Conservation (phyloP, 2,797 vertebrate genomes). For the Lateolabrax maculatus region DNA sequence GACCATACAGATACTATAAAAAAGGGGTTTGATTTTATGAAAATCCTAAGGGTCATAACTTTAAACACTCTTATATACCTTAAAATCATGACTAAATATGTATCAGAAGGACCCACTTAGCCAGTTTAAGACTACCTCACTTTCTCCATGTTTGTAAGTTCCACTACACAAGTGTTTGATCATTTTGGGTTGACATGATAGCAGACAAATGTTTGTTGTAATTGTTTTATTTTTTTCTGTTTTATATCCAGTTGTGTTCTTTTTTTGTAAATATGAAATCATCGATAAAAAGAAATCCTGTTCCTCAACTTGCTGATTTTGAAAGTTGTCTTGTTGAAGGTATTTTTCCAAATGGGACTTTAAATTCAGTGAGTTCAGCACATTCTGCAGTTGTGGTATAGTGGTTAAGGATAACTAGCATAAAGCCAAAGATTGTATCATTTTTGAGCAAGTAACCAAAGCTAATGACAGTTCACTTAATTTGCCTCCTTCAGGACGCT, state of each 20-base stretch:
- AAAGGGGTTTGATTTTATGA: background rate
- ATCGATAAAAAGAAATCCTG: conserved; percentile 13
- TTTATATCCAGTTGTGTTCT: conserved; percentile 29
- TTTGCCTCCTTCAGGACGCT: conserved; percentile 4
- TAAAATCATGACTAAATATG: background rate
- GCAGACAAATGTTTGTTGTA: conserved; percentile 38
- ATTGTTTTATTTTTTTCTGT: conserved; percentile 49
- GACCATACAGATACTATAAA: background rate
- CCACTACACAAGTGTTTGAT: background rate
- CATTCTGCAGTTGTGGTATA: conserved; percentile 27
- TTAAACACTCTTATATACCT: background rate
- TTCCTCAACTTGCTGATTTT: background rate
- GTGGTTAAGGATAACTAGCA: conserved; percentile 45
- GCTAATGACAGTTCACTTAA: background rate
- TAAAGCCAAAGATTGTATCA: conserved; percentile 2
- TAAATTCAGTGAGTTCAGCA: background rate
- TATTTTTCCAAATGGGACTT: background rate
- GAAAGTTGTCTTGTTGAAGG: background rate
- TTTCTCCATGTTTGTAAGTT: background rate
- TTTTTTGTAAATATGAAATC: conserved; percentile 37
- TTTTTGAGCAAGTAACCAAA: background rate
- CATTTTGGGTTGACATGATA: background rate
- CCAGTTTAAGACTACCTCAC: conserved; percentile 17
- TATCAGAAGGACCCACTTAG: background rate
- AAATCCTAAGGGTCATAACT: background rate